Evolutionary conservation across 1,140 invertebrate genomes (phyloP).

Genomic region (Drosophila leontia): DNA sequence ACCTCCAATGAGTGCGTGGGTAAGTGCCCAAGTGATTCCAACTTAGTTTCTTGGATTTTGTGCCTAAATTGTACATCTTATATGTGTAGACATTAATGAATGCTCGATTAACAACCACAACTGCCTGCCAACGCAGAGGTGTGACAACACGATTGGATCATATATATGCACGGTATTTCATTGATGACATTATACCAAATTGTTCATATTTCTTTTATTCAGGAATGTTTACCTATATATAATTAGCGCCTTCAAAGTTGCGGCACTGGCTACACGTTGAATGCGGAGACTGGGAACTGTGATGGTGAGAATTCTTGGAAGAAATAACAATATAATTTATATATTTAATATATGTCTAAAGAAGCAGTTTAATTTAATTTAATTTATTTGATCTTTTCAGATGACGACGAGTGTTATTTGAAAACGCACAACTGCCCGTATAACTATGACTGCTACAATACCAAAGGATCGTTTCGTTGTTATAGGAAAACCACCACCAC

Average conservation of each 20-base stretch:
- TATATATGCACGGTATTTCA: slow-evolving; percentile 89
- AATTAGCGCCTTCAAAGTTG: slow-evolving; percentile 90
- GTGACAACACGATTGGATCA: slow-evolving; percentile 95
- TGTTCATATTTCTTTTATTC: slow-evolving; percentile 10
- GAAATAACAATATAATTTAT: background rate
- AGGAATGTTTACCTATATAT: slow-evolving; percentile 11
- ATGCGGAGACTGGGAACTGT: slow-evolving; percentile 93
- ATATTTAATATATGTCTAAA: background rate
- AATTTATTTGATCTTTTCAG: slow-evolving; percentile 85
- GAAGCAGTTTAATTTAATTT: background rate
- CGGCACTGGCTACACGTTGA: slow-evolving; percentile 98
- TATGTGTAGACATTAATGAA: slow-evolving; percentile 87
- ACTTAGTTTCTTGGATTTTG: background rate
- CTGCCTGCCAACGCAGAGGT: slow-evolving; percentile 90
- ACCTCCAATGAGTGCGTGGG: slow-evolving; percentile 90
- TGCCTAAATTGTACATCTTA: slow-evolving; percentile 6
- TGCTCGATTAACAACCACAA: slow-evolving; percentile 87
- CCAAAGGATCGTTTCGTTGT: slow-evolving; percentile 82
- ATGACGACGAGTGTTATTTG: slow-evolving; percentile 96
- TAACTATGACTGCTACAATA: slow-evolving; percentile 94
- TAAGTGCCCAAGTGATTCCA: slow-evolving; percentile 76
- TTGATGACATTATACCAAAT: background rate
- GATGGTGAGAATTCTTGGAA: slow-evolving; percentile 88
- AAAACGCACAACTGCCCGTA: slow-evolving; percentile 93
- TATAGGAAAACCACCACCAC: slow-evolving; percentile 53